Conservation (phyloP, 2,888 invertebrate genomes). For the Anthrax anthrax region DNA sequence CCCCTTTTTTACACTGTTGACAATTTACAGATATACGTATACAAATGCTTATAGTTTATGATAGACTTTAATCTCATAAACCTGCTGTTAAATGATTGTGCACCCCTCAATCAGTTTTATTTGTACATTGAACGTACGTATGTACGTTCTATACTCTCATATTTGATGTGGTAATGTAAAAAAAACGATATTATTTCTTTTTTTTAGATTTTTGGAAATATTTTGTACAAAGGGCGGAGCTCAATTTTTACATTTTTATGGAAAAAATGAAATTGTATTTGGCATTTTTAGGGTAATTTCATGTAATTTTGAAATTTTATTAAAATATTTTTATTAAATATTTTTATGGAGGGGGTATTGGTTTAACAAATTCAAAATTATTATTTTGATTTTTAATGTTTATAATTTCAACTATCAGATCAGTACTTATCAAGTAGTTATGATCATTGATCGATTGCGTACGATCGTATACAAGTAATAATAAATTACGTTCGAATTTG, state of each 20-base stretch:
- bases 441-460: too few relatives aligned
- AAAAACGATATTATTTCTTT: not conserved
- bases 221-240: conserved; percentile 7
- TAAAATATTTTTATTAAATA: not conserved
- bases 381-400: not conserved
- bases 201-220: conserved; percentile 11
- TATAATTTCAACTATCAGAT: too few relatives aligned
- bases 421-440: too few relatives aligned
- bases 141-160: not conserved
- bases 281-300: conserved; percentile 10
- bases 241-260: conserved; percentile 2
- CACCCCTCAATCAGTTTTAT: not conserved
- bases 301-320: not conserved
- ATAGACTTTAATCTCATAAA: not conserved
- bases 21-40: too few relatives aligned
- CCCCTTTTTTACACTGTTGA: too few relatives aligned
- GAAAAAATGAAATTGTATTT: conserved; percentile 1
- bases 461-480: too few relatives aligned
- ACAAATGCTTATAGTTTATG: too few relatives aligned
- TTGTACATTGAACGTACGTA: not conserved
- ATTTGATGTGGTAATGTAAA: not conserved
- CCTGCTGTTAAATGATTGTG: not conserved
- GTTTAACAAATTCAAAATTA: not conserved
- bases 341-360: not conserved
- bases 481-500: too few relatives aligned